phyloP scores from a whole-genome alignment of 1,140 invertebrate genomes.

The Asobara japonica region DNA sequence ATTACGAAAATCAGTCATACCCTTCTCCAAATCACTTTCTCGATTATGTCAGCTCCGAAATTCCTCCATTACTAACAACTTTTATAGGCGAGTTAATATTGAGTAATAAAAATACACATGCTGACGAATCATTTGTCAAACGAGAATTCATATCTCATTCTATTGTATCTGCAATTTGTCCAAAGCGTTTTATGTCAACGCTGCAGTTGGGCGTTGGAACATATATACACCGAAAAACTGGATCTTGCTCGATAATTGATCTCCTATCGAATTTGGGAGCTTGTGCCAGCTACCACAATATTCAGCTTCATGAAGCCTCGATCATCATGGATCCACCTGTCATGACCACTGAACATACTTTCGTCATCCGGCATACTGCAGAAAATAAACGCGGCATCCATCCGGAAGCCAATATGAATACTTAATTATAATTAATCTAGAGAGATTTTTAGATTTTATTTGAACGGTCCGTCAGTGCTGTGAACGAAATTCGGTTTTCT shows the following conservation, averaged over 20 bases:
- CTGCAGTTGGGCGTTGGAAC: not conserved
- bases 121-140: not conserved
- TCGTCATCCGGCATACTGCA: too few species aligned
- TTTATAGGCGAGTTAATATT: not conserved
- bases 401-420: too few species aligned
- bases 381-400: too few species aligned
- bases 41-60: not conserved
- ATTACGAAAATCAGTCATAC: not conserved
- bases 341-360: conserved; percentile 44
- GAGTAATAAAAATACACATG: not conserved
- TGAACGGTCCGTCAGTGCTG: too few species aligned
- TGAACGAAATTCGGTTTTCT: too few species aligned
- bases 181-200: conserved; percentile 47
- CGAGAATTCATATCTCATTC: conserved; percentile 38
- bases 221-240: conserved; percentile 5
- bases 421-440: too few species aligned
- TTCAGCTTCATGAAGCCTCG: not conserved
- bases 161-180: conserved; percentile 49
- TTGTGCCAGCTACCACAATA: not conserved
- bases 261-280: not conserved
- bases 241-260: conserved; percentile 11
- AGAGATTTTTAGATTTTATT: too few species aligned
- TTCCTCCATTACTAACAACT: not conserved
- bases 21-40: not conserved
- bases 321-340: conserved; percentile 45